A percentile compares a stretch with the other conserved stretches of the same genome.
Conservation (phyloP, 2,113 vertebrate species). For the Alligator sinensis region DNA sequence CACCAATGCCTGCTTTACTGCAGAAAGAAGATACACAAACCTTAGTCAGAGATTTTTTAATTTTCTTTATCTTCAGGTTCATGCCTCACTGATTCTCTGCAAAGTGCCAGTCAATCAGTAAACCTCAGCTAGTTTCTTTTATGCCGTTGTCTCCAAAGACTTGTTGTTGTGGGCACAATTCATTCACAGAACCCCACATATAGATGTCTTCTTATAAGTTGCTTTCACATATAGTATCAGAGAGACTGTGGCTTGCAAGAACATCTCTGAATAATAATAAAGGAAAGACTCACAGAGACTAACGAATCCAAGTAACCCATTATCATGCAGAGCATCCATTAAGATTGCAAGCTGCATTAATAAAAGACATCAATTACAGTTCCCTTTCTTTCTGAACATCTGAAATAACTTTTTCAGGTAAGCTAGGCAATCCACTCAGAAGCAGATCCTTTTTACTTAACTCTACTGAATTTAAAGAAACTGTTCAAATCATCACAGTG, state of each 20-base stretch:
- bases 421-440: conserved; percentile 21
- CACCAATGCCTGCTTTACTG: conserved; percentile 97
- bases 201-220: conserved; percentile 2
- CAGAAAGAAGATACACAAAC: conserved; percentile 24
- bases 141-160: background rate
- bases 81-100: background rate
- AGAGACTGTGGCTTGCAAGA: conserved; percentile 19
- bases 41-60: background rate
- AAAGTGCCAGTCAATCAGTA: background rate
- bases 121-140: background rate
- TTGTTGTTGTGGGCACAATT: background rate
- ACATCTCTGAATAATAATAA: conserved; percentile 36
- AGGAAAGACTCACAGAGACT: background rate
- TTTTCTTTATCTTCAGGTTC: background rate
- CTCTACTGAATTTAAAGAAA: conserved; percentile 1
- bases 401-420: conserved; percentile 34
- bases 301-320: conserved; percentile 5
- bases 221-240: background rate
- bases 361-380: conserved; percentile 30
- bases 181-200: background rate
- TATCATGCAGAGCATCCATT: conserved; percentile 40
- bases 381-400: conserved; percentile 22
- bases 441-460: conserved; percentile 9
- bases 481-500: conserved; percentile 2
- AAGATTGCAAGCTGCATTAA: conserved; percentile 45